Evolutionary conservation across 2,113 vertebrate genomes (phyloP).

Genomic region (Brachyhypopomus occidentalis): DNA sequence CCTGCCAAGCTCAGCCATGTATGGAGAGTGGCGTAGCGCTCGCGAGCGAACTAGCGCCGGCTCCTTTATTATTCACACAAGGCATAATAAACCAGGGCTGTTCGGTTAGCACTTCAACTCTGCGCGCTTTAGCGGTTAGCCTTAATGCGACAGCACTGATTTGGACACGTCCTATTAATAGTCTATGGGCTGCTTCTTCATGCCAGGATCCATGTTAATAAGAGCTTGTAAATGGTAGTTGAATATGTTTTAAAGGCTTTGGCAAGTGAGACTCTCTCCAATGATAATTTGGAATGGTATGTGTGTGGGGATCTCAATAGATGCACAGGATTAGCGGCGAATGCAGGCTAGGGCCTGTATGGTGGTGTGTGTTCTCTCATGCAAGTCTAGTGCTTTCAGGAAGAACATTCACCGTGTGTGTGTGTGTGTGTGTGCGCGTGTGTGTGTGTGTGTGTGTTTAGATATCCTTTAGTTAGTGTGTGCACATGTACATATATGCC

Average conservation of each 20-base stretch:
- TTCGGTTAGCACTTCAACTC: constrained; percentile 76
- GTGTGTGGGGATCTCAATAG: constrained; percentile 10
- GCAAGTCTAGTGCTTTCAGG: not conserved
- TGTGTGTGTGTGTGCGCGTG: too few relatives aligned
- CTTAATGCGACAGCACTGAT: constrained; percentile 74
- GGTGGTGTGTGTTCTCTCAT: constrained; percentile 34
- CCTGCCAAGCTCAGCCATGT: constrained; percentile 70
- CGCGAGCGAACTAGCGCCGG: constrained; percentile 24
- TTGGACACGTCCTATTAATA: constrained; percentile 77
- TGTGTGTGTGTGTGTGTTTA: constrained; percentile 21
- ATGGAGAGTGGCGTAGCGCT: constrained; percentile 57
- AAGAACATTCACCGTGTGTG: constrained; percentile 23
- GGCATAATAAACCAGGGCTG: constrained; percentile 77
- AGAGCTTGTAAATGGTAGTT: constrained; percentile 64
- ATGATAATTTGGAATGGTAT: not conserved
- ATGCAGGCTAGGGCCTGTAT: constrained; percentile 34
- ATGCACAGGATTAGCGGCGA: constrained; percentile 16
- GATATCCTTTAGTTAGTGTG: not conserved
- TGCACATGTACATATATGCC: too few relatives aligned
- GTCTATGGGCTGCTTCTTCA: constrained; percentile 64
- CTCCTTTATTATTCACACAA: constrained; percentile 79
- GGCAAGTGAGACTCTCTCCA: constrained; percentile 37
- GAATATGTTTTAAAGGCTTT: constrained; percentile 58
- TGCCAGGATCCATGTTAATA: constrained; percentile 67
- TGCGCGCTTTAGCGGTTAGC: constrained; percentile 68